Evolutionary conservation across 2,113 vertebrate genomes (phyloP).

Genomic region (Garra rufa): DNA sequence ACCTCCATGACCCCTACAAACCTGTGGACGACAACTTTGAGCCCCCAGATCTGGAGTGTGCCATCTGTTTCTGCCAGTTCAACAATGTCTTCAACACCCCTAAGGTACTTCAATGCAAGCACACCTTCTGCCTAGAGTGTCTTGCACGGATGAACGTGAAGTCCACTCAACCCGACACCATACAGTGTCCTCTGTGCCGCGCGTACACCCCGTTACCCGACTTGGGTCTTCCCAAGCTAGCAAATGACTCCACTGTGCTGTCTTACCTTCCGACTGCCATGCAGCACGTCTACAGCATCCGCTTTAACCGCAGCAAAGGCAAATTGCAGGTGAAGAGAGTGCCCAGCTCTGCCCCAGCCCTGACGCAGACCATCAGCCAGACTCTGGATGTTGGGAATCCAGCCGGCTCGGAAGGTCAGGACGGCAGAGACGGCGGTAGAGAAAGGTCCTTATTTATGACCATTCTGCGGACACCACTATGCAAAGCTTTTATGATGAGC

Average conservation of each 20-base stretch:
- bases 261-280: slow-evolving; percentile 77
- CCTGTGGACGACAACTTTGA: not conserved
- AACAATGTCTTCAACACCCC: slow-evolving; percentile 82
- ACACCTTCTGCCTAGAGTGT: slow-evolving; percentile 85
- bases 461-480: slow-evolving; percentile 54
- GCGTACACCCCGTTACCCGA: slow-evolving; percentile 71
- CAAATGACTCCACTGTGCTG: slow-evolving; percentile 71
- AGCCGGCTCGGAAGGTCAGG: not conserved
- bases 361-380: slow-evolving; percentile 43
- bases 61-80: slow-evolving; percentile 81
- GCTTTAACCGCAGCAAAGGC: slow-evolving; percentile 75
- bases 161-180: slow-evolving; percentile 68
- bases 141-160: slow-evolving; percentile 81
- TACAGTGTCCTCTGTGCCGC: slow-evolving; percentile 81
- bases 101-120: slow-evolving; percentile 78
- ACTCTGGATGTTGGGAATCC: slow-evolving; percentile 74
- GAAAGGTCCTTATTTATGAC: slow-evolving; percentile 38
- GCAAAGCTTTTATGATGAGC: slow-evolving; percentile 55
- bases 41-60: slow-evolving; percentile 76
- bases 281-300: slow-evolving; percentile 80
- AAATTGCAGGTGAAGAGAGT: slow-evolving; percentile 76
- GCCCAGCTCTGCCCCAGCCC: not conserved
- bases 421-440: fast-evolving
- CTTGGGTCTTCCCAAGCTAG: slow-evolving; percentile 74
- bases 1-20: slow-evolving; percentile 15